Evolutionary conservation across 2,888 invertebrate species (phyloP), one percentile per base, ranked within the genome.

Genomic region (Drosophila formosana): DNA sequence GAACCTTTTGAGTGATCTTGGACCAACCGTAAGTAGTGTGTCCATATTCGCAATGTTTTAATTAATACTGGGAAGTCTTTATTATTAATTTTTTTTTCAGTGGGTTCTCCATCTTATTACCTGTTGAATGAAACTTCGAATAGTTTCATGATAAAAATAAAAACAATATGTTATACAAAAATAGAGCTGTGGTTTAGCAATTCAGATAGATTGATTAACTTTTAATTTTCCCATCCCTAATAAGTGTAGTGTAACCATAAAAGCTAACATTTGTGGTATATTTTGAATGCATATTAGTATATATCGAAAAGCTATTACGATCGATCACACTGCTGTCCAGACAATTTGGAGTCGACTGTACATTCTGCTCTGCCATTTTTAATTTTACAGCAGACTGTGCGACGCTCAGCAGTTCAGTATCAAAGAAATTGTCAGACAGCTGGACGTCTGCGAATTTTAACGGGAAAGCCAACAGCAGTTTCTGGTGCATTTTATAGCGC

Each of bases 311-410:
- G 11, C 37, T 5, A 18, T 7, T 18, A 41, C 13, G 6, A 8
- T 9, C 32, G 26, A 47, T 47, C 4, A 7, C n/a, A 4, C 4
- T n/a, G n/a, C 11, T 37, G 4, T 11, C 37, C 34, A 75, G 78
- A 78, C 78, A 55, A 50, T 6, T 41, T 46, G 78, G 53, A 74
- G 78, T 4, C 74, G 32, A 5, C 9, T 7, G 37, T 55, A 66
- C 50, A 51, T 61, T 65, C 4, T 25, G 34, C 13, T 52, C 43
- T 56, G 51, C 60, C 34, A 52, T 68, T 57, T 6, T 45, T 7
- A 28, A 45, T 66, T 63, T 7, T 5, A 8, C 28, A 26, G 28
- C 61, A 62, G 46, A 65, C 72, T 43, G 39, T 1, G 37, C 4
- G 65, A 5, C 65, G 55, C 7, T 30, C 11, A 51, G 13, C 32